Percentiles rank a stretch among this genome's conserved stretches.
These are phyloP conservation scores for Periophthalmus modestus DNA, from an alignment of 2,113 vertebrate genomes.

Conservation along the genomic window DNA sequence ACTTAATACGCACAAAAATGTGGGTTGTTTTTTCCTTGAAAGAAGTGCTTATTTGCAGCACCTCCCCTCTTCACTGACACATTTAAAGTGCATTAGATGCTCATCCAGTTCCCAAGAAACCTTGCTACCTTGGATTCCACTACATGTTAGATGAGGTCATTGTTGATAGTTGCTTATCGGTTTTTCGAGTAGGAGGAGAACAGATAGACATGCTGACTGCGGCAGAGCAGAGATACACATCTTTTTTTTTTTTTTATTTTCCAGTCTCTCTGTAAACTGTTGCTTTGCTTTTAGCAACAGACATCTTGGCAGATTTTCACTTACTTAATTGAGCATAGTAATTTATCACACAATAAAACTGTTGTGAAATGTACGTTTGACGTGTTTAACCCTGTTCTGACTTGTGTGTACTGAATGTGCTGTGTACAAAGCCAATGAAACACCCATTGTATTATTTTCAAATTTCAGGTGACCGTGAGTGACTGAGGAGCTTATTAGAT, in stretches of 20 bases:
- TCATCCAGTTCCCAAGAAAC: background rate
- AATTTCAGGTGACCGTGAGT: background rate
- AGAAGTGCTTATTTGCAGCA: slow-evolving; percentile 28
- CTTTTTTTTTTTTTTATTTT: slow-evolving; percentile 10
- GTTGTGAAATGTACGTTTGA: background rate
- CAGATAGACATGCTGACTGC: slow-evolving; percentile 16
- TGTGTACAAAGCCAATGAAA: background rate
- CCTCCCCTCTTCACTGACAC: slow-evolving; percentile 1
- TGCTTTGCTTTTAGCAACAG: background rate
- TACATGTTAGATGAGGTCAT: slow-evolving; percentile 6
- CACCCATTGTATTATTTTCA: background rate
- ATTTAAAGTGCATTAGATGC: background rate
- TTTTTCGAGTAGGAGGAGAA: slow-evolving; percentile 4
- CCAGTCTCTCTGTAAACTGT: background rate
- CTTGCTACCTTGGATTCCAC: background rate
- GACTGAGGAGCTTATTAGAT: background rate
- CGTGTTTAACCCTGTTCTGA: background rate
- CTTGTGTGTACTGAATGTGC: background rate
- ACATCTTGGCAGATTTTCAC: background rate
- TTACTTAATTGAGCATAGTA: background rate
- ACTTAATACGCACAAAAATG: too few species aligned
- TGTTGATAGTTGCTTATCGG: slow-evolving; percentile 21
- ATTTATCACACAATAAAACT: background rate
- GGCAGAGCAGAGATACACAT: slow-evolving; percentile 9
- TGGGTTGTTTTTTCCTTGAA: background rate